A percentile compares a stretch with the other conserved stretches of the same genome.
phyloP scores from a whole-genome alignment of 2,888 invertebrate genomes.

The Desoria tigrina region DNA sequence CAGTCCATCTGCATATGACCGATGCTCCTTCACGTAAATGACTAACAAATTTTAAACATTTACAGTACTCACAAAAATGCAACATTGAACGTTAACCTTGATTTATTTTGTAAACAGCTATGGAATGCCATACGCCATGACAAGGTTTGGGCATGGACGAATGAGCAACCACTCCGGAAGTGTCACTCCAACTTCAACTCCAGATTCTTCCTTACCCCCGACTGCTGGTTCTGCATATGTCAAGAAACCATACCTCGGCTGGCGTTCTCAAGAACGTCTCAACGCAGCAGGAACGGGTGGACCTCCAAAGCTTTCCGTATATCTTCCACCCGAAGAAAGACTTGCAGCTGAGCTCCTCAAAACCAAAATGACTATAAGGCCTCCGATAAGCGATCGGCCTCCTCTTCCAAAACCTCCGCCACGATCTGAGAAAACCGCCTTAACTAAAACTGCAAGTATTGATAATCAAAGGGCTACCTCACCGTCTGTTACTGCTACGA shows the following conservation, averaged over 20 bases:
- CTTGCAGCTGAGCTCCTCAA: conserved; percentile 49
- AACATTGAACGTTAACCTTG: background rate
- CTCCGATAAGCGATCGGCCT: conserved; percentile 46
- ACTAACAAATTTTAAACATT: too few relatives aligned
- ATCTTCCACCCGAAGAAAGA: conserved; percentile 50
- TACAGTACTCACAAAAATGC: too few relatives aligned
- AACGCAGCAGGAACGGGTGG: conserved; percentile 31
- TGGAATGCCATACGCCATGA: conserved; percentile 52
- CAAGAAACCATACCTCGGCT: conserved; percentile 84
- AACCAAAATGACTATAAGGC: conserved; percentile 33
- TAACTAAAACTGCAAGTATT: conserved; percentile 24
- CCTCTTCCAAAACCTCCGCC: conserved; percentile 49
- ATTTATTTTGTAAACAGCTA: conserved; percentile 34
- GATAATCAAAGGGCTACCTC: conserved; percentile 16
- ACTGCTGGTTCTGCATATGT: conserved; percentile 38
- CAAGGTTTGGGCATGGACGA: conserved; percentile 47
- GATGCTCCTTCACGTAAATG: conserved; percentile 53
- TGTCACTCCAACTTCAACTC: conserved; percentile 49
- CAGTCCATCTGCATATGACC: conserved; percentile 52
- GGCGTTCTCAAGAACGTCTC: conserved; percentile 80
- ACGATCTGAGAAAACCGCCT: conserved; percentile 43
- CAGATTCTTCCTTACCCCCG: conserved; percentile 34
- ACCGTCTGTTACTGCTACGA: conserved; percentile 28
- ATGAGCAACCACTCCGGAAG: conserved; percentile 47
- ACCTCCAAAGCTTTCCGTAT: conserved; percentile 57